phyloP scores from a whole-genome alignment of 2,113 vertebrate species.

The Xyliphius kryptos region DNA sequence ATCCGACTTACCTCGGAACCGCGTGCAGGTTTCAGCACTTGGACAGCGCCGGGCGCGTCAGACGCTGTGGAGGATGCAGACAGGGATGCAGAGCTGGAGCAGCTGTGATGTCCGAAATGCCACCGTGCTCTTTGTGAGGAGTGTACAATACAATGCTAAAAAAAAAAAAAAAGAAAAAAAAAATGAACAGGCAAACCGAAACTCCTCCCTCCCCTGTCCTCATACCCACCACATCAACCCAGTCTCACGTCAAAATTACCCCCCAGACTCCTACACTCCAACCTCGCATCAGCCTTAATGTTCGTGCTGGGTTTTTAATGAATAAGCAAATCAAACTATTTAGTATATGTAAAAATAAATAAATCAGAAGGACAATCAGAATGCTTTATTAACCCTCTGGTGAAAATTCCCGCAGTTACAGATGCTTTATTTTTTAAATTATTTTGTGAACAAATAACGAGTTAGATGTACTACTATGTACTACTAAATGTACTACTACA shows the following conservation, averaged over 20 bases:
- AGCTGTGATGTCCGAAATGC: constrained; percentile 30
- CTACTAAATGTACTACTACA: too few species aligned
- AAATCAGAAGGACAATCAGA: too few species aligned
- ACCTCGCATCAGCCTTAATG: too few species aligned
- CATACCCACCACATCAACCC: constrained; percentile 1
- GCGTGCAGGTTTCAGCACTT: constrained; percentile 7
- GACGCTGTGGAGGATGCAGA: not conserved
- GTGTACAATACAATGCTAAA: constrained; percentile 12
- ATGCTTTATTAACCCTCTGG: too few species aligned
- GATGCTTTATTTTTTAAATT: too few species aligned
- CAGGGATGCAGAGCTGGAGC: not conserved
- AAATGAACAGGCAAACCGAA: constrained; percentile 14
- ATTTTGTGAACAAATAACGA: too few species aligned
- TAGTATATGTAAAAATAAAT: too few species aligned
- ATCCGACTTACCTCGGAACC: constrained; percentile 21
- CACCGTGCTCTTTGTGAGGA: constrained; percentile 16
- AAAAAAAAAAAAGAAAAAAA: not conserved
- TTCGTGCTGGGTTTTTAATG: too few species aligned
- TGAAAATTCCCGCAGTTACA: too few species aligned
- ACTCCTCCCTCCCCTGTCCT: constrained; percentile 21
- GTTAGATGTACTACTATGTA: too few species aligned
- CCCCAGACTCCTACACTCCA: not conserved
- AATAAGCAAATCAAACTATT: too few species aligned
- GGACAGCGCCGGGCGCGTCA: not conserved
- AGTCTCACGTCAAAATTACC: not conserved